Base-by-base conservation (phyloP, 1,140 invertebrate species). In the Orussus abietinus region DNA sequence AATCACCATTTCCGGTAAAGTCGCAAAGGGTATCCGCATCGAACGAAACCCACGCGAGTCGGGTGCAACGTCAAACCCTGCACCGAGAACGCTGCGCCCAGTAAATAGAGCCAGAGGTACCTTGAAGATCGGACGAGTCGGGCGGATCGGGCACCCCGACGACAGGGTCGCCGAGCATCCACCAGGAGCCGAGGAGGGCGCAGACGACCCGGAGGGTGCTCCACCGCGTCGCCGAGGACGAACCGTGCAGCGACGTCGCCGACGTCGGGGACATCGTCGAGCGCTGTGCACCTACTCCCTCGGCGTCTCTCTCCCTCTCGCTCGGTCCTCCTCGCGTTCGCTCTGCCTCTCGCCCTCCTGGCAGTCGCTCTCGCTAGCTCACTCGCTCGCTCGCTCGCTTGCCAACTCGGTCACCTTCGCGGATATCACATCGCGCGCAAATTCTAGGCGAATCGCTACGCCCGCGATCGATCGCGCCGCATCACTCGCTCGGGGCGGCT, bases 71-170 rank as follows among this genome's bases (percentile, higher is more conserved):
- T n/a, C n/a, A n/a, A n/a, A n/a, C n/a, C n/a, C n/a, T n/a, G n/a
- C n/a, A n/a, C n/a, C n/a, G n/a, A n/a, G n/a, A n/a, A n/a, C n/a
- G n/a, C n/a, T n/a, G n/a, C n/a, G n/a, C n/a, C n/a, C n/a, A n/a
- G n/a, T n/a, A n/a, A n/a, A n/a, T n/a, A n/a, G n/a, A n/a, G n/a
- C n/a, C n/a, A n/a, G n/a, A n/a, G n/a, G n/a, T 49, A 66, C 65
- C 60, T 51, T 58, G 49, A 11, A 49, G 14, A 3, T 53, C 60
- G 21, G 58, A 57, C 3, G 49, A 14, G 14, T 66, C 57, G 26
- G 52, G 51, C 18, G 54, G 41, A 37, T 65, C 60, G 40, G 65
- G 56, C 18, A 49, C 42, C 33, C 55, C 65, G 18, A 56, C 38
- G 25, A 32, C 60, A 28, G 47, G 29, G 20, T 33, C 47, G 33